Percentiles rank a stretch among this genome's conserved stretches.
Evolutionary conservation across 1,140 invertebrate species (phyloP).

Genomic region (Euwallacea similis): DNA sequence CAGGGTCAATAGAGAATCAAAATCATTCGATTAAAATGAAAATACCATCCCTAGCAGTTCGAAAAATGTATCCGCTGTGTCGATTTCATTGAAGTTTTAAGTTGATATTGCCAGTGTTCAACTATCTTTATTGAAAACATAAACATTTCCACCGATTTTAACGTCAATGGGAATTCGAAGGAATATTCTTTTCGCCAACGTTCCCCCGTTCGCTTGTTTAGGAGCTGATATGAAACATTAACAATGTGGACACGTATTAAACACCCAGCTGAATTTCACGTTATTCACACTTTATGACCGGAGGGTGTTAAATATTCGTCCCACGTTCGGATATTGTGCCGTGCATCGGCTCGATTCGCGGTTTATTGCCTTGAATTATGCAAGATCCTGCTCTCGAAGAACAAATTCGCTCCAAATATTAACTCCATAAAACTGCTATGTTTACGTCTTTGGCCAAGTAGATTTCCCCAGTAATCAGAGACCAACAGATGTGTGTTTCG

Average conservation of each 20-base stretch:
- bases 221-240: neutral
- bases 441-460: constrained; percentile 17
- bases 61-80: no score
- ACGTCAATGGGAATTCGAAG: no score
- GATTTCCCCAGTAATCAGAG: constrained; percentile 31
- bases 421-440: neutral
- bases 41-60: no score
- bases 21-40: no score
- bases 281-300: constrained; percentile 22
- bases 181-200: no score
- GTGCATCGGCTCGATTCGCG: neutral
- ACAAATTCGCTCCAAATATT: neutral
- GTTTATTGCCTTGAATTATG: constrained; percentile 17
- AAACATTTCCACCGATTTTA: no score
- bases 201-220: neutral
- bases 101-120: no score
- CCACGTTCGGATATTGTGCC: constrained; percentile 5
- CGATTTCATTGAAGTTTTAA: no score
- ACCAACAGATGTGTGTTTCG: constrained; percentile 37
- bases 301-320: constrained; percentile 12
- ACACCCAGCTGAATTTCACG: constrained; percentile 1
- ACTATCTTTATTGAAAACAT: no score
- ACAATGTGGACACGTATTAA: constrained; percentile 16
- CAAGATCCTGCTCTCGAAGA: neutral
- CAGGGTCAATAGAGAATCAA: no score